A percentile compares a stretch with the other conserved stretches of the same genome.
Evolutionary conservation across 2,888 invertebrate genomes (phyloP).

Genomic region (Aphidoletes aphidimyza): DNA sequence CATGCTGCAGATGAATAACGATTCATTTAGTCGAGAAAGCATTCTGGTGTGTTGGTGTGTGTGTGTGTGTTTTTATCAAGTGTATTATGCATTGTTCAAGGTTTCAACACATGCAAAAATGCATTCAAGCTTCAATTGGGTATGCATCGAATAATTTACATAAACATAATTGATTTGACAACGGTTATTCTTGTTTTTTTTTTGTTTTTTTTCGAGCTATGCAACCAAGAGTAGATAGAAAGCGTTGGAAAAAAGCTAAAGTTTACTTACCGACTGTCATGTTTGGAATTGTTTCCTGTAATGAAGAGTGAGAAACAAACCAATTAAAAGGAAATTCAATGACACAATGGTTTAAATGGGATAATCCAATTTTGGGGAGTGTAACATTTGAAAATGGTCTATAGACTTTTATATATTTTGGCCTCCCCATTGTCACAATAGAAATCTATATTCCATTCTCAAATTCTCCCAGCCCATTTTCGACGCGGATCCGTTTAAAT

Average conservation of each 20-base stretch:
- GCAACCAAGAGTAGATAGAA: no score
- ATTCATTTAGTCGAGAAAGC: neutral
- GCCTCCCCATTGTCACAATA: no score
- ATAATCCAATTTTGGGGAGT: no score
- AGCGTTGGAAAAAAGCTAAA: neutral
- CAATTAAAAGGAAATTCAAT: conserved; percentile 42
- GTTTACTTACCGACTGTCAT: conserved; percentile 44
- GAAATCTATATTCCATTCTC: no score
- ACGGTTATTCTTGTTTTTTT: neutral
- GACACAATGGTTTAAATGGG: conserved; percentile 6
- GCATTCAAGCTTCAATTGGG: neutral
- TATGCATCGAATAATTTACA: conserved; percentile 16
- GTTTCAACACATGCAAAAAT: neutral
- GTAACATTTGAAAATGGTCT: no score
- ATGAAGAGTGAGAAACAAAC: conserved; percentile 32
- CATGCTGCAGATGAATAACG: conserved; percentile 41
- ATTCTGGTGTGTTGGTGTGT: neutral
- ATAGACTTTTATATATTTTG: no score
- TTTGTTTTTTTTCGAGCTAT: no score
- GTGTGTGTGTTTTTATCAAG: neutral
- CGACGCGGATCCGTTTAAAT: no score
- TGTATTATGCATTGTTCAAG: neutral
- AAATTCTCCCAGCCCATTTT: no score
- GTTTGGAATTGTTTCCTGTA: conserved; percentile 31
- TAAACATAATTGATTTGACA: conserved; percentile 33